These are phyloP conservation scores for Agriopis aurantiaria DNA, from an alignment of 2,888 invertebrate species.

Conservation along the genomic window DNA sequence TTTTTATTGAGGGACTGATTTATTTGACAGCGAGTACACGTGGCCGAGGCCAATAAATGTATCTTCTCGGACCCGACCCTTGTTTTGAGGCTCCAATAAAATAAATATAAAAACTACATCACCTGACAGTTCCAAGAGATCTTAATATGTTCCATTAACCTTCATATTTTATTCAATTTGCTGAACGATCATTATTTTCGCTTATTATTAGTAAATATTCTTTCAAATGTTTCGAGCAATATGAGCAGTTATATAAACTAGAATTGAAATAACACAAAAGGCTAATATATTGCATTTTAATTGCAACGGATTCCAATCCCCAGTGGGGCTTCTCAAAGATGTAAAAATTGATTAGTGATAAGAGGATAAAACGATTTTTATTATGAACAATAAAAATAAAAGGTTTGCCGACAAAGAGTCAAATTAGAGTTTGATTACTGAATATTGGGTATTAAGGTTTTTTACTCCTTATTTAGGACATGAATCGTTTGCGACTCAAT, in stretches of 20 bases:
- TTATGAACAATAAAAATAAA: constrained; percentile 35
- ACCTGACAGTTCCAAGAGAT: constrained; percentile 63
- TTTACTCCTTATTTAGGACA: constrained; percentile 17
- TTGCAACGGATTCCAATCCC: constrained; percentile 24
- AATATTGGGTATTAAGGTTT: constrained; percentile 26
- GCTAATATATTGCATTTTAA: constrained; percentile 27
- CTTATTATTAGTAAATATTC: constrained; percentile 33
- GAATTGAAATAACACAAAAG: constrained; percentile 5
- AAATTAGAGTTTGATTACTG: constrained; percentile 35
- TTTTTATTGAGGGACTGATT: constrained; percentile 79
- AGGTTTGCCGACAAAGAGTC: constrained; percentile 38
- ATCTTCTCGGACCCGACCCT: constrained; percentile 70
- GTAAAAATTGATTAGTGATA: constrained; percentile 40
- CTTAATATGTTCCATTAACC: constrained; percentile 50
- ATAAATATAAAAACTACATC: constrained; percentile 58
- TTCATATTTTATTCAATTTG: constrained; percentile 39
- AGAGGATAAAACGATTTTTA: constrained; percentile 37
- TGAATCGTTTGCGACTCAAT: constrained; percentile 24
- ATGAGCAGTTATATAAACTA: constrained; percentile 1
- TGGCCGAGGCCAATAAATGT: constrained; percentile 77
- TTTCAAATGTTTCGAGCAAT: constrained; percentile 31
- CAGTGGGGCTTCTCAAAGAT: constrained; percentile 35
- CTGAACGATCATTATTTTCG: constrained; percentile 33
- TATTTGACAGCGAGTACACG: constrained; percentile 75
- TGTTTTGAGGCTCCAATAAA: constrained; percentile 67